These are phyloP conservation scores for Semotilus atromaculatus DNA, from an alignment of 2,797 vertebrate species.

Conservation along the genomic window DNA sequence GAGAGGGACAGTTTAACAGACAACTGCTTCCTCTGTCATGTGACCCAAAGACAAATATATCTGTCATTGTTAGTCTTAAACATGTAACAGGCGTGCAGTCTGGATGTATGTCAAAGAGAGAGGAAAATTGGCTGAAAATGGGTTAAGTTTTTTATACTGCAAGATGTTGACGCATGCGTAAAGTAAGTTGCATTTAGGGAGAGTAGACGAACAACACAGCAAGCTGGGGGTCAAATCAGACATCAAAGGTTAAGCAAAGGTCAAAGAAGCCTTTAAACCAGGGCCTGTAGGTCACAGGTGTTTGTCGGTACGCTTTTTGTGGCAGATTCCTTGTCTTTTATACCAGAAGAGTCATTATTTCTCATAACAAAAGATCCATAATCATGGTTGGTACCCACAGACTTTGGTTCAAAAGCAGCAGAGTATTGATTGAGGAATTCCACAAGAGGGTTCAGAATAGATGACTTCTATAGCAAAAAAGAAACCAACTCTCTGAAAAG, in stretches of 20 bases:
- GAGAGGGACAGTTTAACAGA: conserved; percentile 82
- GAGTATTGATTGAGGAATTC: conserved; percentile 77
- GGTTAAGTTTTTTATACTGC: conserved; percentile 85
- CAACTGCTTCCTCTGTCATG: conserved; percentile 75
- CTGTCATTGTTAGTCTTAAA: conserved; percentile 81
- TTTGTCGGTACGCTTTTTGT: conserved; percentile 44
- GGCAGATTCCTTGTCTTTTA: neutral
- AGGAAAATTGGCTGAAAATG: conserved; percentile 87
- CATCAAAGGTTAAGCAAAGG: conserved; percentile 61
- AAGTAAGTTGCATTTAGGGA: conserved; percentile 99
- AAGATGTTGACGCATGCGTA: conserved; percentile 97
- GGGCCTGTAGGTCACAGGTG: conserved; percentile 69
- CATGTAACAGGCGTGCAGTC: conserved; percentile 89
- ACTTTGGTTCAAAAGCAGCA: conserved; percentile 75
- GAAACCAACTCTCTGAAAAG: neutral
- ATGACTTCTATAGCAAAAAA: neutral
- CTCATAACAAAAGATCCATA: neutral
- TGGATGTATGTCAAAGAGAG: conserved; percentile 92
- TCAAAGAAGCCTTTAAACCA: conserved; percentile 74
- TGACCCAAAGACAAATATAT: conserved; percentile 75
- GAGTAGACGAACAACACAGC: conserved; percentile 89
- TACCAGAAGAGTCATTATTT: neutral
- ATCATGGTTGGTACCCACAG: conserved; percentile 72
- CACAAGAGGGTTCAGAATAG: conserved; percentile 83
- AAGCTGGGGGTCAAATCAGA: conserved; percentile 69